Percentiles rank a stretch among this genome's conserved stretches.
phyloP scores from a whole-genome alignment of 1,140 invertebrate species.

The Penaeus vannamei region DNA sequence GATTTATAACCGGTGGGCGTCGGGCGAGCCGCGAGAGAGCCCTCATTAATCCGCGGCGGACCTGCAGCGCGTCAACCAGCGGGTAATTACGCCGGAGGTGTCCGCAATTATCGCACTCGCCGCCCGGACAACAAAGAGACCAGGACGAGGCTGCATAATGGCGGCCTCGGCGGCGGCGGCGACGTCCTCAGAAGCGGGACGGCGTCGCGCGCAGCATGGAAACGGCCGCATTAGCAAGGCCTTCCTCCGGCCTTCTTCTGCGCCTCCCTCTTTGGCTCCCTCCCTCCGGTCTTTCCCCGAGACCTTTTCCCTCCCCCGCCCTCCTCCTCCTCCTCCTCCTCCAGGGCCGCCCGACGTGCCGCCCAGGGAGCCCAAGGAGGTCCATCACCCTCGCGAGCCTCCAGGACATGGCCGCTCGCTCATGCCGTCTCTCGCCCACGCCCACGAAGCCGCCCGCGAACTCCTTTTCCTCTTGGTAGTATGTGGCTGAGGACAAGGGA shows the following conservation, averaged over 20 bases:
- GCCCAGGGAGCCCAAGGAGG: too few relatives aligned
- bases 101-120: slow-evolving; percentile 44
- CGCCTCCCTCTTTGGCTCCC: neutral
- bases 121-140: slow-evolving; percentile 39
- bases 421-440: too few relatives aligned
- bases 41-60: slow-evolving; percentile 42
- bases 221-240: slow-evolving; percentile 30
- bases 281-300: neutral
- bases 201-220: slow-evolving; percentile 23
- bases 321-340: too few relatives aligned
- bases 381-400: too few relatives aligned
- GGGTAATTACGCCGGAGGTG: slow-evolving; percentile 46
- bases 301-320: neutral
- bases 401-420: too few relatives aligned
- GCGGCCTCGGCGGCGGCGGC: neutral
- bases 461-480: too few relatives aligned
- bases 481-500: too few relatives aligned
- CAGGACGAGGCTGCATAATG: slow-evolving; percentile 10
- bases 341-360: too few relatives aligned
- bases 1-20: too few relatives aligned
- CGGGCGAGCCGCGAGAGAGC: neutral
- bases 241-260: neutral
- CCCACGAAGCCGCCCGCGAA: too few relatives aligned
- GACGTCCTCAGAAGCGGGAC: slow-evolving; percentile 33
- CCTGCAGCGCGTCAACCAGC: slow-evolving; percentile 14